phyloP scores from a whole-genome alignment of 2,113 vertebrate species.

The Struthio camelus region DNA sequence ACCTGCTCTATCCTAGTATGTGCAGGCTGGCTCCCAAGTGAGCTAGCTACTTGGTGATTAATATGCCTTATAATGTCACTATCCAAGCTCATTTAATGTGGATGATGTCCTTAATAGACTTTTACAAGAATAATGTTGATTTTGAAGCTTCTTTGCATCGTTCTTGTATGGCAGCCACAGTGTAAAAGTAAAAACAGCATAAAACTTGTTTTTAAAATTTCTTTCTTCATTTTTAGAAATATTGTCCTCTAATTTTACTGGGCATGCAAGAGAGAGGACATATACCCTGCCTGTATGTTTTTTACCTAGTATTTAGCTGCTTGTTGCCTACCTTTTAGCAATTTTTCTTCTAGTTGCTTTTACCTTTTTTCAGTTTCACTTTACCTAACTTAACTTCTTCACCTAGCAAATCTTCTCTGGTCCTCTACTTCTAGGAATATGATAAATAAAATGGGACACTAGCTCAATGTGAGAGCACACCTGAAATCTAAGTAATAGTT shows the following conservation, averaged over 20 bases:
- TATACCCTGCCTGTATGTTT: neutral
- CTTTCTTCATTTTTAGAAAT: neutral
- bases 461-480: neutral
- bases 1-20: neutral
- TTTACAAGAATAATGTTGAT: neutral
- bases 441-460: neutral
- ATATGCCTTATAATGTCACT: neutral
- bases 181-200: neutral
- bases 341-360: neutral
- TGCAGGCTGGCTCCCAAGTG: neutral
- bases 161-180: neutral
- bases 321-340: neutral
- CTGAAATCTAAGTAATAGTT: neutral
- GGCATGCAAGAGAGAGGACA: neutral
- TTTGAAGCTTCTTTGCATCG: neutral
- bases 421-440: neutral
- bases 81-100: neutral
- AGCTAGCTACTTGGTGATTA: neutral
- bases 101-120: neutral
- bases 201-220: neutral
- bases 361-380: neutral
- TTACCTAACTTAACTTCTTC: neutral
- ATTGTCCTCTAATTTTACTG: neutral
- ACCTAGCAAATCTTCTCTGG: neutral
- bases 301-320: neutral